Percentiles rank a stretch among this genome's conserved stretches.
Evolutionary conservation across 2,797 vertebrate species (phyloP).

Genomic region (Euphonia xanthogaster): DNA sequence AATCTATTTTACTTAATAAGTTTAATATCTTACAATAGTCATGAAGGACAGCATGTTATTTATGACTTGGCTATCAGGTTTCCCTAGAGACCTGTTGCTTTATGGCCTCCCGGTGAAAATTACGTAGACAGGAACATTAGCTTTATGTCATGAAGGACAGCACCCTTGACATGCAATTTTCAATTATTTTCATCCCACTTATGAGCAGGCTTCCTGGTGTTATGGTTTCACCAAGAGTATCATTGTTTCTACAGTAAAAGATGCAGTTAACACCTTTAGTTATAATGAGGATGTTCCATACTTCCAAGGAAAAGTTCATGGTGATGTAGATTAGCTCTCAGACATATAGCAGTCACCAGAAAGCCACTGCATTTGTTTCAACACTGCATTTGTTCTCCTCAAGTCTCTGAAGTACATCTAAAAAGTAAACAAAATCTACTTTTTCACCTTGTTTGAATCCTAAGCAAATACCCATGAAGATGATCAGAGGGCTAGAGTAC

Average conservation of each 20-base stretch:
- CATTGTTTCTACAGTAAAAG: not conserved
- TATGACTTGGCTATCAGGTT: not conserved
- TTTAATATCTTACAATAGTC: not conserved
- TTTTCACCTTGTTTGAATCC: not conserved
- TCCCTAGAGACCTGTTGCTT: not conserved
- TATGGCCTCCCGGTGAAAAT: not conserved
- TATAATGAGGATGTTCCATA: not conserved
- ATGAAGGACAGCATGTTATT: not conserved
- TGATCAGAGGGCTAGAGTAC: not conserved
- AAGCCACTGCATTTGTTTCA: not conserved
- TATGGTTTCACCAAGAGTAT: not conserved
- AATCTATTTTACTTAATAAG: not conserved
- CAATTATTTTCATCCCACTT: not conserved
- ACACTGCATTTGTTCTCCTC: not conserved
- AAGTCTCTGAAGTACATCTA: not conserved
- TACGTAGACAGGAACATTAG: not conserved
- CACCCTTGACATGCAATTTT: not conserved
- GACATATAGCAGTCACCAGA: not conserved
- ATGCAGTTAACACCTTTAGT: not conserved
- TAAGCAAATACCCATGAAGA: not conserved
- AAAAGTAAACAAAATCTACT: not conserved
- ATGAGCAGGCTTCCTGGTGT: not conserved
- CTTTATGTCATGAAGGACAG: not conserved
- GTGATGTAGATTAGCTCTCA: not conserved
- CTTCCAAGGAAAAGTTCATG: not conserved